Conservation (phyloP, 1,140 invertebrate species). For the Meloidogyne chitwoodi region DNA sequence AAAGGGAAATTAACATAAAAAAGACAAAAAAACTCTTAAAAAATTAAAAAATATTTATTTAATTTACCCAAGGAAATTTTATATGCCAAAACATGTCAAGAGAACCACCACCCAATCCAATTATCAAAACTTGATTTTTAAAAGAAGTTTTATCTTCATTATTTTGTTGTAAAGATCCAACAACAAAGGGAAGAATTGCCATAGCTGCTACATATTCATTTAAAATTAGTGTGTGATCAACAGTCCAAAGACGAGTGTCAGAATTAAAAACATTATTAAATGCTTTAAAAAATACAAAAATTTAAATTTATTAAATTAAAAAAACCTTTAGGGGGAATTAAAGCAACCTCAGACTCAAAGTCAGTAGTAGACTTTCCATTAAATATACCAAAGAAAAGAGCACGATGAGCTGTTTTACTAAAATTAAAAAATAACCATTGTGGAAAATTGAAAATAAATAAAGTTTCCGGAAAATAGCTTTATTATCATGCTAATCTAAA, state of each 20-base stretch:
- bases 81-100: constrained; percentile 35
- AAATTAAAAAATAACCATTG: no score
- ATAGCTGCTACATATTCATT: constrained; percentile 29
- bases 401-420: constrained; percentile 6
- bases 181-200: constrained; percentile 22
- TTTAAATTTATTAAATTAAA: constrained; percentile 1
- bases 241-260: constrained; percentile 36
- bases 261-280: constrained; percentile 17
- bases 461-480: background rate
- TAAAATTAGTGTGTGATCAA: constrained; percentile 19
- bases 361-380: background rate
- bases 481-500: no score
- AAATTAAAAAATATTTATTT: background rate
- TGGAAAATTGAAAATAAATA: background rate
- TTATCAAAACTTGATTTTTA: constrained; percentile 8
- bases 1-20: no score
- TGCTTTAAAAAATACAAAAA: background rate
- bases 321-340: constrained; percentile 28
- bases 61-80: constrained; percentile 20
- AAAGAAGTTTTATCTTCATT: background rate
- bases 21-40: no score
- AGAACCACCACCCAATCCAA: constrained; percentile 34
- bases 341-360: constrained; percentile 28
- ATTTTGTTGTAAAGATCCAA: constrained; percentile 12
- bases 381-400: constrained; percentile 4